Conservation (phyloP, 2,113 vertebrate genomes). For the Xyliphius kryptos region DNA sequence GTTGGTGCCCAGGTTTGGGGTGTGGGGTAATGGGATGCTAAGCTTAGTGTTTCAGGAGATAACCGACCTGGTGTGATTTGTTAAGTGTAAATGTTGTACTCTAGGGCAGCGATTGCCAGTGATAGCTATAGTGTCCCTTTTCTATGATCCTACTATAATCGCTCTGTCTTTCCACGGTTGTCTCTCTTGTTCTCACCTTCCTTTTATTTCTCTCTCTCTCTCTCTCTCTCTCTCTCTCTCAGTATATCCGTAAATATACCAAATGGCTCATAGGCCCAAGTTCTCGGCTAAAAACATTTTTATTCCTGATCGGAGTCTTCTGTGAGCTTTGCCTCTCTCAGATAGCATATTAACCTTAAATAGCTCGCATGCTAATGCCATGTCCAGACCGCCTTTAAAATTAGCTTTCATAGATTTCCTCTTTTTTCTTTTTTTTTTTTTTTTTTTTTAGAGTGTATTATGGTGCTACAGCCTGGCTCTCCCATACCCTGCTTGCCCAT, state of each 20-base stretch:
- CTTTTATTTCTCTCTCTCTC: slow-evolving; percentile 10
- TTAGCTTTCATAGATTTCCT: slow-evolving; percentile 27
- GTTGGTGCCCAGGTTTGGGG: no score
- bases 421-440: no score
- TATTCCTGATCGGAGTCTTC: neutral
- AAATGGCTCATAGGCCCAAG: slow-evolving; percentile 7
- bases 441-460: slow-evolving; percentile 18
- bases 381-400: slow-evolving; percentile 22
- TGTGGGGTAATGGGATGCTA: no score
- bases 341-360: slow-evolving; percentile 30
- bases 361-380: slow-evolving; percentile 29
- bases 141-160: no score
- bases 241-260: no score
- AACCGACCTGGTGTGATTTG: slow-evolving; percentile 27
- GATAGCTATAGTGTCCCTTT: neutral
- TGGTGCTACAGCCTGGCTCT: slow-evolving; percentile 23
- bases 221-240: no score
- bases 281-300: neutral
- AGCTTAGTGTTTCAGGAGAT: slow-evolving; percentile 13
- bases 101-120: neutral
- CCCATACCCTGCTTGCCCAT: slow-evolving; percentile 1
- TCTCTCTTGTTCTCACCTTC: no score
- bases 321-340: slow-evolving; percentile 26
- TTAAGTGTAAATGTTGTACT: slow-evolving; percentile 11
- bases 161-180: no score